Percentiles rank a stretch among this genome's conserved stretches.
Evolutionary conservation across 2,797 vertebrate genomes (phyloP).

Genomic region (Phaenicophaeus curvirostris): DNA sequence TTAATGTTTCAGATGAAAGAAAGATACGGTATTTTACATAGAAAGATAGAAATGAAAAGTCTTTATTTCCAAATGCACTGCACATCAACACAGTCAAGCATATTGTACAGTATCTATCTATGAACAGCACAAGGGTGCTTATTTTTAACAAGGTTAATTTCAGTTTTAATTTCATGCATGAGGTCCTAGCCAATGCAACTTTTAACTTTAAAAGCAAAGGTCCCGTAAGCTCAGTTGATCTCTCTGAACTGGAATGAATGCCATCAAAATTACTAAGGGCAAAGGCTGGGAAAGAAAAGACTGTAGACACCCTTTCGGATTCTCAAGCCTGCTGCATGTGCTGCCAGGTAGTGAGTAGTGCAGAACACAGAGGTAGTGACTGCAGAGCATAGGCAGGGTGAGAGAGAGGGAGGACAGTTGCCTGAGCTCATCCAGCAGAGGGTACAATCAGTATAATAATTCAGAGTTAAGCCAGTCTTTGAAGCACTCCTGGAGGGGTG

Average conservation of each 20-base stretch:
- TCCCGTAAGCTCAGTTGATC: not conserved
- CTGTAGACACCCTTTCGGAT: not conserved
- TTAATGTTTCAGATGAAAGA: conserved; percentile 20
- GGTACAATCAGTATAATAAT: not conserved
- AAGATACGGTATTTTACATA: not conserved
- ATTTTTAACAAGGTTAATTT: conserved; percentile 42
- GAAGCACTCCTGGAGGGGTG: not conserved
- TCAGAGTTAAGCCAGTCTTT: not conserved
- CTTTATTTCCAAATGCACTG: not conserved
- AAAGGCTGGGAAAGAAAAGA: not conserved
- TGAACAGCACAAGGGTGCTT: not conserved
- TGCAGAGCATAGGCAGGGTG: not conserved
- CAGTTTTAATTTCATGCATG: conserved; percentile 23
- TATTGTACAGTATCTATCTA: not conserved
- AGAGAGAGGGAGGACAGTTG: not conserved
- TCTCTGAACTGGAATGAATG: not conserved
- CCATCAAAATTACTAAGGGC: not conserved
- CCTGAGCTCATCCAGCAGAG: not conserved
- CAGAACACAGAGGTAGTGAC: not conserved
- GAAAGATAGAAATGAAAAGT: conserved; percentile 5
- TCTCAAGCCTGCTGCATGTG: not conserved
- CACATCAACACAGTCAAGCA: not conserved
- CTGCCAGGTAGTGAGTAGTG: not conserved
- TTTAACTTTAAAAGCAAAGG: conserved; percentile 29
- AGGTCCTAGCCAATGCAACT: not conserved